Conservation (phyloP, 2,113 vertebrate genomes). For the Brienomyrus longianalis region DNA sequence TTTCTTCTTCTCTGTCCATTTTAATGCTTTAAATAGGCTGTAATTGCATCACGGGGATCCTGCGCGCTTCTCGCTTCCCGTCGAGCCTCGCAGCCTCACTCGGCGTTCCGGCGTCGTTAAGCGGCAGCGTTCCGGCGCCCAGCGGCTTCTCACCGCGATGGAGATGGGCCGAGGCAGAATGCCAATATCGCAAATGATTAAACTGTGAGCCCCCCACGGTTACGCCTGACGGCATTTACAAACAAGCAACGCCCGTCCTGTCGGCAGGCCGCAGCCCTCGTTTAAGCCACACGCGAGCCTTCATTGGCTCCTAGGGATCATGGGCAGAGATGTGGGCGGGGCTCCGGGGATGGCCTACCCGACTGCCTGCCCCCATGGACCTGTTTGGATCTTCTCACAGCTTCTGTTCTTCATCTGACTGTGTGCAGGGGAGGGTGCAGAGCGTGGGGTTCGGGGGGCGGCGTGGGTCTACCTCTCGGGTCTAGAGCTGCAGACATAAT, state of each 20-base stretch:
- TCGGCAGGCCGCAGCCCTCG: not conserved
- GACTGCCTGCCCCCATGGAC: not conserved
- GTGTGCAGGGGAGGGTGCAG: not conserved
- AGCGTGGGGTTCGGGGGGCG: not conserved
- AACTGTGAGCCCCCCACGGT: not conserved
- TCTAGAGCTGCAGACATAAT: conserved; percentile 67
- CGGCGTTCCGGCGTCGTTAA: not conserved
- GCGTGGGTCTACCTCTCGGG: conserved; percentile 40
- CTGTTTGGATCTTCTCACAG: not conserved
- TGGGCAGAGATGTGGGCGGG: not conserved
- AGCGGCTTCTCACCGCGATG: not conserved
- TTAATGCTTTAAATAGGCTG: not conserved
- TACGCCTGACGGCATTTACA: not conserved
- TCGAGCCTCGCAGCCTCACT: not conserved
- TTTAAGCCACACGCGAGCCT: not conserved
- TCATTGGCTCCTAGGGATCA: not conserved
- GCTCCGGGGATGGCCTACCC: not conserved
- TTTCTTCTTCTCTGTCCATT: not conserved
- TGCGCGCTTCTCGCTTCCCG: not conserved
- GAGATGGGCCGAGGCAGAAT: not conserved
- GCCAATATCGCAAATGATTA: not conserved
- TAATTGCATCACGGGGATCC: not conserved
- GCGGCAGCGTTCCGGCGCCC: not conserved
- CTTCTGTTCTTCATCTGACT: not conserved
- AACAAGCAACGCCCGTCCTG: not conserved